Conservation (phyloP, 2,888 invertebrate species). For the Ptychoptera albimana region DNA sequence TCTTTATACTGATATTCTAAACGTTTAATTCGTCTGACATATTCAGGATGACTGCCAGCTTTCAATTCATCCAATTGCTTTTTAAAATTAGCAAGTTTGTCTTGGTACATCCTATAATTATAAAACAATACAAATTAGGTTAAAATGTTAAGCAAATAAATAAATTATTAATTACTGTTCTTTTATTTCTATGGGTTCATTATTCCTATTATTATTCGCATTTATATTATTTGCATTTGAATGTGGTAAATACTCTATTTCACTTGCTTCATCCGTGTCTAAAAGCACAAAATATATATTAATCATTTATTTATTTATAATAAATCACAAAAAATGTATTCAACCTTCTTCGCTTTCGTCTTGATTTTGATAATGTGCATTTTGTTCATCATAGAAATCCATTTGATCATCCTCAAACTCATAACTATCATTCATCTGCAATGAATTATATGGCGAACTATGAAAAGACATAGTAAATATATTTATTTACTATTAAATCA, state of each 20-base stretch:
- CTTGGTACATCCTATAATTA: conserved; percentile 62
- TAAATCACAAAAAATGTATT: conserved; percentile 5
- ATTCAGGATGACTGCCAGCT: conserved; percentile 76
- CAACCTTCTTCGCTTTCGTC: conserved; percentile 39
- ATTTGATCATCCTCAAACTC: conserved; percentile 14
- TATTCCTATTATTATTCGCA: conserved; percentile 17
- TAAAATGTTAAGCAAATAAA: not conserved
- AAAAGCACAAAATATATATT: conserved; percentile 16
- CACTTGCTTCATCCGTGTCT: conserved; percentile 95
- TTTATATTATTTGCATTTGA: not conserved
- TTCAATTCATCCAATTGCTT: conserved; percentile 79
- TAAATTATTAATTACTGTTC: conserved; percentile 22
- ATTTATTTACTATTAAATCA: too few relatives aligned
- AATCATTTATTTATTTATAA: conserved; percentile 5
- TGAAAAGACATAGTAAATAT: too few relatives aligned
- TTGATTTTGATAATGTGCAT: conserved; percentile 24
- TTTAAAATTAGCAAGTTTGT: conserved; percentile 74
- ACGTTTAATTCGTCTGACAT: conserved; percentile 61
- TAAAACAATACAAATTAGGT: not conserved
- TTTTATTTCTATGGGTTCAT: conserved; percentile 24
- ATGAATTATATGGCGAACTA: not conserved
- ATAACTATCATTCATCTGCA: conserved; percentile 1
- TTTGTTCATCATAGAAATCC: conserved; percentile 18
- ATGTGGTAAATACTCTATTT: conserved; percentile 69
- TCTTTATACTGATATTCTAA: conserved; percentile 72